Evolutionary conservation across 2,888 invertebrate genomes (phyloP).

Genomic region (Thereva nobilitata): DNA sequence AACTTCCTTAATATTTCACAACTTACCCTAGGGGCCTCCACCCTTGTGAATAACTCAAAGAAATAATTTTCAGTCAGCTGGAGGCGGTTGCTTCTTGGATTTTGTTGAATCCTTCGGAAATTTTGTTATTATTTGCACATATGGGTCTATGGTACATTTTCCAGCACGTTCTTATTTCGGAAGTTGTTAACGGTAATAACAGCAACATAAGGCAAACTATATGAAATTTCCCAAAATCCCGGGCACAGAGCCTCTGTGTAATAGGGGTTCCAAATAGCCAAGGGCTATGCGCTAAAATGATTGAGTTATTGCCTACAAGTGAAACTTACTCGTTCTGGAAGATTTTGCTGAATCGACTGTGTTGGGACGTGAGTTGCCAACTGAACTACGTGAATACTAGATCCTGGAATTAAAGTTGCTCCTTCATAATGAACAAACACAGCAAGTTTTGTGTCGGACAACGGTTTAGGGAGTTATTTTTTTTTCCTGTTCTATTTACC

Average conservation of each 20-base stretch:
- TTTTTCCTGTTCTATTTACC: slow-evolving; percentile 5
- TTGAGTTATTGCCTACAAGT: slow-evolving; percentile 19
- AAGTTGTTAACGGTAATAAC: slow-evolving; percentile 12
- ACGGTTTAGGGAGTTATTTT: too few relatives aligned
- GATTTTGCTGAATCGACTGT: neutral
- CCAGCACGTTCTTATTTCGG: slow-evolving; percentile 13
- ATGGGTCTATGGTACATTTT: neutral
- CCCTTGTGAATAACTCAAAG: neutral
- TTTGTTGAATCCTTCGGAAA: slow-evolving; percentile 11
- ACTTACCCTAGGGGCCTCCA: too few relatives aligned
- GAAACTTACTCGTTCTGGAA: slow-evolving; percentile 12
- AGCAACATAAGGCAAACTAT: slow-evolving; percentile 17
- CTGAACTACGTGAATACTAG: neutral
- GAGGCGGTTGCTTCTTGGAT: neutral
- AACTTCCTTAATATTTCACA: too few relatives aligned
- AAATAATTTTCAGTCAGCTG: neutral
- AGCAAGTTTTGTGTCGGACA: neutral
- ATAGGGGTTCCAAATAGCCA: slow-evolving; percentile 5
- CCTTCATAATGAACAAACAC: neutral
- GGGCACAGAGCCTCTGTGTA: neutral
- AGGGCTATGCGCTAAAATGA: slow-evolving; percentile 12
- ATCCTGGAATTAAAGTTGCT: slow-evolving; percentile 1
- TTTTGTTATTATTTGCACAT: slow-evolving; percentile 12
- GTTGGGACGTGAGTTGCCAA: neutral
- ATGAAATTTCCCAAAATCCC: slow-evolving; percentile 12